Evolutionary conservation across 1,140 invertebrate species (phyloP).

Genomic region (Ips typographus): DNA sequence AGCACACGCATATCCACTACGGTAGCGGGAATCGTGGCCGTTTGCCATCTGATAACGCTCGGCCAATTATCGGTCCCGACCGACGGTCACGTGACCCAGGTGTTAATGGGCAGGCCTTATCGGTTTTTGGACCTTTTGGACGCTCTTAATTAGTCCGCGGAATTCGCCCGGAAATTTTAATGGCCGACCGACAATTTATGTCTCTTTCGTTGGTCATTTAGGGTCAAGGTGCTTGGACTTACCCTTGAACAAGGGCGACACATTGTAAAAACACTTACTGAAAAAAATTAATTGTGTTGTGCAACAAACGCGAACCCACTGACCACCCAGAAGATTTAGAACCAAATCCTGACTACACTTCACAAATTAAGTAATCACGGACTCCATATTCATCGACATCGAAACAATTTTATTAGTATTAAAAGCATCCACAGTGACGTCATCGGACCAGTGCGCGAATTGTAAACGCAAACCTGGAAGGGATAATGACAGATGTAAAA

Average conservation of each 20-base stretch:
- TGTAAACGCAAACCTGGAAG: too few species aligned
- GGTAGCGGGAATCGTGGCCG: slow-evolving; percentile 21
- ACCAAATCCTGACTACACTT: too few species aligned
- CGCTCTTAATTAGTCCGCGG: slow-evolving; percentile 21
- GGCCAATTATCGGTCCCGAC: slow-evolving; percentile 16
- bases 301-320: slow-evolving; percentile 10
- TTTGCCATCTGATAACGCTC: slow-evolving; percentile 26
- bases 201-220: too few species aligned
- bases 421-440: too few species aligned
- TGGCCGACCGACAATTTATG: neutral
- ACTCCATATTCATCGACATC: too few species aligned
- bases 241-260: neutral
- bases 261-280: neutral
- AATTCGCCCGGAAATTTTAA: slow-evolving; percentile 28
- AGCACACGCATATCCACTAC: slow-evolving; percentile 9
- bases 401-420: too few species aligned
- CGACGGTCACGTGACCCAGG: slow-evolving; percentile 25
- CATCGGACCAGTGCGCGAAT: too few species aligned
- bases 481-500: too few species aligned
- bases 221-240: too few species aligned
- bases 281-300: slow-evolving; percentile 3
- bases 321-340: slow-evolving; percentile 9
- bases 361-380: too few species aligned
- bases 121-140: neutral
- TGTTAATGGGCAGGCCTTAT: slow-evolving; percentile 26